Percentiles rank a stretch among this genome's conserved stretches.
Evolutionary conservation across 2,113 vertebrate genomes (phyloP).

Genomic region (Pomatorhinus ruficollis): DNA sequence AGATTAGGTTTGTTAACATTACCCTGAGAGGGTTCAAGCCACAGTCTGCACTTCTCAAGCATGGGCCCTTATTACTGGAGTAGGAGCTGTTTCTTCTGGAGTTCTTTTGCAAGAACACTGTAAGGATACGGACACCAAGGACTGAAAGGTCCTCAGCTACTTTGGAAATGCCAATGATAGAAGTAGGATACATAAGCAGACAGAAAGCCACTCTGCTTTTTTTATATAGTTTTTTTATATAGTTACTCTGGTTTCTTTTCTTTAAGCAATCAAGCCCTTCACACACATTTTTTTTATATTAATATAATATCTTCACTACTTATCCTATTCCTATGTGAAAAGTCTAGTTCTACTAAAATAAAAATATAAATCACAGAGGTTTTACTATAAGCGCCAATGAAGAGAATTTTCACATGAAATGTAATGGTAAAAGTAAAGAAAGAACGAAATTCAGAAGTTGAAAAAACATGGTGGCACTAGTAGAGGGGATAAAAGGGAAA

Average conservation of each 20-base stretch:
- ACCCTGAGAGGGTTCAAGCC: neutral
- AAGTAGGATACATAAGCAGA: neutral
- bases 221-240: neutral
- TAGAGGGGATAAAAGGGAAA: neutral
- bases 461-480: neutral
- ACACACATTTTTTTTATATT: neutral
- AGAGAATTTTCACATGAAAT: neutral
- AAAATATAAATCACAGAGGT: neutral
- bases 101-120: neutral
- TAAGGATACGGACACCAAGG: rapidly evolving
- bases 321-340: neutral
- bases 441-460: neutral
- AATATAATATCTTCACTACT: neutral
- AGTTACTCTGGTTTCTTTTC: neutral
- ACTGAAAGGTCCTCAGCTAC: neutral
- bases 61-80: neutral
- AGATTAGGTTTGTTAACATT: neutral
- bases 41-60: neutral
- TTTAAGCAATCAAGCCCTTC: neutral
- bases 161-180: neutral
- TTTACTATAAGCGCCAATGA: neutral
- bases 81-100: neutral
- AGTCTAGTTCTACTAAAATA: neutral
- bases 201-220: neutral
- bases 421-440: neutral